These are phyloP conservation scores for Agrilus mali DNA, from an alignment of 2,888 invertebrate species.

Conservation along the genomic window DNA sequence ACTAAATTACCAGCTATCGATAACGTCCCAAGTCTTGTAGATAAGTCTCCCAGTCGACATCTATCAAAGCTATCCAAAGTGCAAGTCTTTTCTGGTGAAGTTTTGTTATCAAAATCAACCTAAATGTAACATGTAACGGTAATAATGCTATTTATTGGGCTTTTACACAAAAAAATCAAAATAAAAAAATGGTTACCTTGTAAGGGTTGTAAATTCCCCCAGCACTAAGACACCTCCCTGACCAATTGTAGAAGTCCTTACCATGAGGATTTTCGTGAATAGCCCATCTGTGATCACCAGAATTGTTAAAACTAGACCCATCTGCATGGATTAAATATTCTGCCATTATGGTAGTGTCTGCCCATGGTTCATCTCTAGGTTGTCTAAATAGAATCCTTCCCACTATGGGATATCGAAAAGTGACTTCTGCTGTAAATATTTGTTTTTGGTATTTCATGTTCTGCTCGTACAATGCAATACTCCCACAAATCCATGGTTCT, in stretches of 20 bases:
- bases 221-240: constrained; percentile 67
- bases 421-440: constrained; percentile 66
- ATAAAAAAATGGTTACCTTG: constrained; percentile 33
- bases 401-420: constrained; percentile 75
- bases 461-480: constrained; percentile 47
- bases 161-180: background rate
- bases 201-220: constrained; percentile 69
- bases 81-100: constrained; percentile 44
- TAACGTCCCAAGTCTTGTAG: constrained; percentile 54
- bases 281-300: constrained; percentile 69
- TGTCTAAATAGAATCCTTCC: constrained; percentile 75
- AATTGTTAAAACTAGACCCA: constrained; percentile 64
- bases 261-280: constrained; percentile 69
- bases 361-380: constrained; percentile 63
- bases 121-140: constrained; percentile 16
- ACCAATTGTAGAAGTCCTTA: constrained; percentile 85
- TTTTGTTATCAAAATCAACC: constrained; percentile 48
- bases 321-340: constrained; percentile 82
- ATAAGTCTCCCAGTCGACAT: constrained; percentile 68
- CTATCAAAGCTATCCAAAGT: constrained; percentile 41
- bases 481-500: constrained; percentile 51
- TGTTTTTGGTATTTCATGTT: constrained; percentile 56
- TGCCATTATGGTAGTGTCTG: constrained; percentile 73
- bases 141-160: background rate
- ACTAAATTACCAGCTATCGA: constrained; percentile 62